Conservation (phyloP, 2,113 vertebrate genomes). For the Microcebus tavaratra region DNA sequence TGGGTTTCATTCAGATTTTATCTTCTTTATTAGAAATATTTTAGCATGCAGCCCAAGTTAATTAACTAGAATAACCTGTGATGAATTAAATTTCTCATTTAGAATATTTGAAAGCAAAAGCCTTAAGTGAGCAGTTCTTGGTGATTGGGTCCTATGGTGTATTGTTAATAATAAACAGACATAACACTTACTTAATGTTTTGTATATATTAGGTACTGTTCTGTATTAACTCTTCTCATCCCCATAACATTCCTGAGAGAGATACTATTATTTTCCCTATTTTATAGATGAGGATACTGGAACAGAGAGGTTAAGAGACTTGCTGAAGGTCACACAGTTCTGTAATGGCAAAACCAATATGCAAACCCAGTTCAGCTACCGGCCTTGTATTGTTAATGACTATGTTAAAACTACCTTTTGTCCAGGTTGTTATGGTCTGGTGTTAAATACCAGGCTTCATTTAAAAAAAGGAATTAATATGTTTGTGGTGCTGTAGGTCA, state of each 20-base stretch:
- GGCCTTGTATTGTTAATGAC: not conserved
- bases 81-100: not conserved
- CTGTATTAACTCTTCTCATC: not conserved
- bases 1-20: not conserved
- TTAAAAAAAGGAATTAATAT: not conserved
- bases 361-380: not conserved
- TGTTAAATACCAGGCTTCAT: not conserved
- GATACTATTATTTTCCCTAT: not conserved
- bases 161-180: not conserved
- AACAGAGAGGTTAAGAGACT: not conserved
- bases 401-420: not conserved
- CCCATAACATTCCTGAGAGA: not conserved
- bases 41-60: not conserved
- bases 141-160: not conserved
- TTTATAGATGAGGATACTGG: not conserved
- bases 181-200: not conserved
- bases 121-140: not conserved
- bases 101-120: not conserved
- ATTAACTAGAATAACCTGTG: not conserved
- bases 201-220: not conserved
- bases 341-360: not conserved
- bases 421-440: not conserved
- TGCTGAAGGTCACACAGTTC: not conserved
- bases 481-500: not conserved
- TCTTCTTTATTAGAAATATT: not conserved